Base-by-base conservation (phyloP, 2,888 invertebrate genomes). In the Megamerina dolium region DNA sequence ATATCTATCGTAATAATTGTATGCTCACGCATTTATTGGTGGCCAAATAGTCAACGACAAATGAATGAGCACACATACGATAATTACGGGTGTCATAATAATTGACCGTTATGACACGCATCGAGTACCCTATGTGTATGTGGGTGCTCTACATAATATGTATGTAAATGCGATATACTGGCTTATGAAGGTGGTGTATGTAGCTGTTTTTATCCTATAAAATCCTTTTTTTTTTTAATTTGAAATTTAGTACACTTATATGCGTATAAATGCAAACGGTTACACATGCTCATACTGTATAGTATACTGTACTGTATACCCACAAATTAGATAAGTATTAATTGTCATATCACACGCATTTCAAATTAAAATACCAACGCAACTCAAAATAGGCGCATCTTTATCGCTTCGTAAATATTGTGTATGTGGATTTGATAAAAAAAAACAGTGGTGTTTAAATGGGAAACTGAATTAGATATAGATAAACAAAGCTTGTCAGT, bases 241-340 rank as follows among this genome's bases (percentile, higher is more conserved):
- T n/a, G 13, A 4, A 5, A 13, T 35, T 18, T 37, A 16, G 3
- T 27, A 26, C n/a, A 17, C 26, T 4, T 37, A 26, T 5, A 3
- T 39, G 29, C 23, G 21, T 46, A 43, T 35, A 42, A 40, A 40
- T 43, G 38, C 45, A 43, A 41, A 38, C n/a, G n/a, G n/a, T n/a
- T n/a, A n/a, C n/a, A n/a, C n/a, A n/a, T n/a, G n/a, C n/a, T n/a
- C n/a, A n/a, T n/a, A n/a, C n/a, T n/a, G n/a, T n/a, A n/a, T n/a
- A n/a, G n/a, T n/a, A n/a, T n/a, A n/a, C n/a, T n/a, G n/a, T n/a
- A n/a, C n/a, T n/a, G n/a, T n/a, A n/a, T n/a, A n/a, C n/a, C n/a
- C n/a, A 37, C 49, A 51, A 64, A 66, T 55, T 60, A 64, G 66
- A 58, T 66, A 59, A 62, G 59, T 61, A 64, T 64, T 64, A 64